These are phyloP conservation scores for Chloroclystis v-ata DNA, from an alignment of 2,888 invertebrate genomes.

Conservation along the genomic window DNA sequence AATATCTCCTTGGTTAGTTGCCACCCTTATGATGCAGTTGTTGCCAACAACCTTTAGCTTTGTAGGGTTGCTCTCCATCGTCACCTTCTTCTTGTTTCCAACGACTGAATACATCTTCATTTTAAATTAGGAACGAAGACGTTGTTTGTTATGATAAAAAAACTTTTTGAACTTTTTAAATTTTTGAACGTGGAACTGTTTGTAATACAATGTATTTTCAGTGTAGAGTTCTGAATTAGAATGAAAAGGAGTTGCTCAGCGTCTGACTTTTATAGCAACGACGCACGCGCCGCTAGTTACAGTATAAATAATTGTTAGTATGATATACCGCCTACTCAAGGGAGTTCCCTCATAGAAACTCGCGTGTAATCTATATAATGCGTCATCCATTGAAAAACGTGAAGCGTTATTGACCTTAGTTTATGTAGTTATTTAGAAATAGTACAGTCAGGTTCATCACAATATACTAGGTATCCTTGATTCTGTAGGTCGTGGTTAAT, in stretches of 20 bases:
- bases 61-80: conserved; percentile 62
- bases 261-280: conserved; percentile 31
- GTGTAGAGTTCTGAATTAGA: conserved; percentile 28
- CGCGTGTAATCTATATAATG: conserved; percentile 19
- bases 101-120: conserved; percentile 71
- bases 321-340: conserved; percentile 25
- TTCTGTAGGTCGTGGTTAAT: too few relatives aligned
- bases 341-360: conserved; percentile 41
- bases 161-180: neutral
- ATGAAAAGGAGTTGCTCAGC: conserved; percentile 25
- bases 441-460: neutral
- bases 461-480: too few relatives aligned
- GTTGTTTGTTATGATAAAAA: neutral
- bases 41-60: conserved; percentile 66
- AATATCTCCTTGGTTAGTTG: conserved; percentile 61
- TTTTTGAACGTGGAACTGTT: conserved; percentile 9
- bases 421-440: neutral
- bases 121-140: conserved; percentile 21
- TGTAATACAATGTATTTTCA: conserved; percentile 10
- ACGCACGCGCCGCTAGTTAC: conserved; percentile 33
- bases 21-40: conserved; percentile 59
- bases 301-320: conserved; percentile 15
- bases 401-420: conserved; percentile 21
- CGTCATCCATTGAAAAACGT: conserved; percentile 41
- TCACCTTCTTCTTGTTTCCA: conserved; percentile 73